These are phyloP conservation scores for Casuarius casuarius DNA, from an alignment of 2,113 vertebrate species.

Conservation along the genomic window DNA sequence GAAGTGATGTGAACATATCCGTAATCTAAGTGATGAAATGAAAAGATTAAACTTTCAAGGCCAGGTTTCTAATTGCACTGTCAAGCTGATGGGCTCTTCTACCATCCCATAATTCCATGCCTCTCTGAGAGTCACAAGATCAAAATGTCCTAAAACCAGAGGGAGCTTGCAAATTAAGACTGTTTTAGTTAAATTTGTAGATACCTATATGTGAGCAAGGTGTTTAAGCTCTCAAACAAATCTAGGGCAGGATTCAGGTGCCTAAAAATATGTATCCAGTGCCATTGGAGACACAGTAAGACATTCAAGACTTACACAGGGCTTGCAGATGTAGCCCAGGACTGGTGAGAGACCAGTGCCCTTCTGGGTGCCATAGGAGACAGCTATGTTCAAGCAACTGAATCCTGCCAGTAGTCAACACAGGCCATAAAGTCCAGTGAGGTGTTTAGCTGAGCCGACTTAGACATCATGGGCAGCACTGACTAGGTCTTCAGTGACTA, in stretches of 20 bases:
- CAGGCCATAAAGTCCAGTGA: not conserved
- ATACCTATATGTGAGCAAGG: not conserved
- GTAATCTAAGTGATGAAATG: not conserved
- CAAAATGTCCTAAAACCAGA: not conserved
- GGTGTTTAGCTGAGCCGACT: not conserved
- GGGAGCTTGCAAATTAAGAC: not conserved
- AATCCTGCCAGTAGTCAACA: not conserved
- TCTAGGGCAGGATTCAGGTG: not conserved
- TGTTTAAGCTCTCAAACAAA: not conserved
- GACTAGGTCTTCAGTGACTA: not conserved
- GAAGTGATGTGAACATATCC: not conserved
- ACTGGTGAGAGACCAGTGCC: not conserved
- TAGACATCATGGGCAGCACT: not conserved
- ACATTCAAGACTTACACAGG: not conserved
- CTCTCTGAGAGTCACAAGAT: not conserved
- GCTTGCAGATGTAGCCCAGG: not conserved
- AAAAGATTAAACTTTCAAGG: not conserved
- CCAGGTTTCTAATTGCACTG: not conserved
- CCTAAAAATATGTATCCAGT: not conserved
- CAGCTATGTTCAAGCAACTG: not conserved
- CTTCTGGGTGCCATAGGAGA: not conserved
- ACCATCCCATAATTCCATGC: not conserved
- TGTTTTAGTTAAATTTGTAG: accelerated
- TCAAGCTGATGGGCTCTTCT: not conserved
- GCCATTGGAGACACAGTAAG: not conserved